Percentiles rank a stretch among this genome's conserved stretches.
Conservation (phyloP, 2,888 invertebrate genomes). For the Meteorus cinctellus region DNA sequence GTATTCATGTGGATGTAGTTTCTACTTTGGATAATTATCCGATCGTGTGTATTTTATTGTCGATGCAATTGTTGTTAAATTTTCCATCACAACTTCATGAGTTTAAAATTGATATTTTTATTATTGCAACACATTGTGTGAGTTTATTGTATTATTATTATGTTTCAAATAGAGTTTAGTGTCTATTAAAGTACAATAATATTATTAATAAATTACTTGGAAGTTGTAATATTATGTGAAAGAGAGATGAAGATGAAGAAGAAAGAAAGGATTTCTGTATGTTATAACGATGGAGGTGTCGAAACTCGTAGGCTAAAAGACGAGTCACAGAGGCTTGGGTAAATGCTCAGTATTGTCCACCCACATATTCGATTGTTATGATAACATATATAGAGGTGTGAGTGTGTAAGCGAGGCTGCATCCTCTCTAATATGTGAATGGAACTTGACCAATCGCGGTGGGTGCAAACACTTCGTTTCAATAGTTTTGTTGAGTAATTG, state of each 20-base stretch:
- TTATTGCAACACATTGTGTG: not conserved
- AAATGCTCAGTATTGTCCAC: conserved; percentile 69
- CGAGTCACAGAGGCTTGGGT: conserved; percentile 20
- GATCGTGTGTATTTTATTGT: conserved; percentile 31
- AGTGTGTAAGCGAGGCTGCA: conserved; percentile 54
- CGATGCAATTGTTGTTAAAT: not conserved
- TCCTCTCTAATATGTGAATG: conserved; percentile 54
- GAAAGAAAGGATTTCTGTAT: conserved; percentile 19
- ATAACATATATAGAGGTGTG: conserved; percentile 51
- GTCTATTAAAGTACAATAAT: not conserved
- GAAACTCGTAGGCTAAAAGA: conserved; percentile 59
- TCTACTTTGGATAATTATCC: conserved; percentile 37
- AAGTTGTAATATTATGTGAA: not conserved
- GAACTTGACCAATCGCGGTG: conserved; percentile 52
- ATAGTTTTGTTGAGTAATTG: conserved; percentile 68
- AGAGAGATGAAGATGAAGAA: not conserved
- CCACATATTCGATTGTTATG: conserved; percentile 68
- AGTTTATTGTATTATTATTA: not conserved
- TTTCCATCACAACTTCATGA: conserved; percentile 18
- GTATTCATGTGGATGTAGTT: conserved; percentile 17
- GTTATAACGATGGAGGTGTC: conserved; percentile 49
- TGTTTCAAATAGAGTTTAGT: not conserved
- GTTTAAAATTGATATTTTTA: conserved; percentile 1
- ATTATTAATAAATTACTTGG: not conserved
- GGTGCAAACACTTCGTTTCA: conserved; percentile 53